Evolutionary conservation across 2,113 vertebrate species (phyloP), one percentile per base, ranked within the genome.

Genomic region (Elephas maximus): DNA sequence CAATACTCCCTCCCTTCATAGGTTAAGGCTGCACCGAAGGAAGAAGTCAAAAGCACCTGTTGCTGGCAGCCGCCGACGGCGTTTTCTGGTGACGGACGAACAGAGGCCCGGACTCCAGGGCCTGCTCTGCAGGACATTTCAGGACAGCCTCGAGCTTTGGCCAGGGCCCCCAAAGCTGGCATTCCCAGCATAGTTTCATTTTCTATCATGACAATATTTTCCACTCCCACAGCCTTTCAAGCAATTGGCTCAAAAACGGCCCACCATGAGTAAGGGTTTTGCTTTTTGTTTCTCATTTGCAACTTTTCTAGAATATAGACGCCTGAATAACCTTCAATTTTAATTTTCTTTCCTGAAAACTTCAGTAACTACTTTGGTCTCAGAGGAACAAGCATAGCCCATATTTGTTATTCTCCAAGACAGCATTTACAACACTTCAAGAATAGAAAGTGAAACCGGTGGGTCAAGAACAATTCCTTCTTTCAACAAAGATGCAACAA

Each of bases 191-290:
- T 1, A 79, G 44, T 67, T 93, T 96, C 41, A 60, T 67, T 97
- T 95, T 94, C 57, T 84, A 45, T 14, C 17, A 33, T 0, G 83
- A 93, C 95, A 90, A 33, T 0, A 86, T 2, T 24, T 60, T 2
- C 65, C 53, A 28, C 90, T 94, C 96, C 94, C 96, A 95, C 77
- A 51, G 96, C 45, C 87, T 93, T 89, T 67, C 76, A 33, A 65
- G 37, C 53, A 41, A 83, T 94, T 93, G 97, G 86, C 95, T 97
- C 92, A 21, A 6, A 44, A 24, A 65, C 23, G 37, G 67, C 44
- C 87, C 71, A 73, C 83, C 65, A 11, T 51, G 93, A 97, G 88
- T 78, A 73, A 97, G 81, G 93, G 65, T 60, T 81, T 74, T 90
- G 0, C 57, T 90, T 94, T 95, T 91, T 60, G 80, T 92, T 93